These are phyloP conservation scores for Euglossa dilemma DNA, from an alignment of 1,140 invertebrate genomes.

Conservation along the genomic window DNA sequence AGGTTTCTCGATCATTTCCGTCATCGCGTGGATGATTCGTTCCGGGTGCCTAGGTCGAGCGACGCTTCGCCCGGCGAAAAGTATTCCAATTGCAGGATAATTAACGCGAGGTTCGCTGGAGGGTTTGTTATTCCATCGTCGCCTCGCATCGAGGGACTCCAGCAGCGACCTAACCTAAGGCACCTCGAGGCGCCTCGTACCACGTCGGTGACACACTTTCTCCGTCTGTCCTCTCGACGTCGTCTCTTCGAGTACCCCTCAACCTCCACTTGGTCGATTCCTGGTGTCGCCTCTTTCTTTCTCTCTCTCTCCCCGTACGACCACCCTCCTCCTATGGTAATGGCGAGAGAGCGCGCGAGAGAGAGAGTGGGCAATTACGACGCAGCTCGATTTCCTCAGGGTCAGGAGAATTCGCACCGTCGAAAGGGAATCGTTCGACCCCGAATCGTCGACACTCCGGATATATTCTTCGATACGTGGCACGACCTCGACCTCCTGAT, in stretches of 20 bases:
- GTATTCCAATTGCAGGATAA: background rate
- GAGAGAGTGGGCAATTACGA: background rate
- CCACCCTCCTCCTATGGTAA: background rate
- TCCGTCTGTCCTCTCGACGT: slow-evolving; percentile 43
- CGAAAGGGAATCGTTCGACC: background rate
- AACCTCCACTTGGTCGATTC: slow-evolving; percentile 29
- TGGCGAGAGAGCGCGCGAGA: background rate
- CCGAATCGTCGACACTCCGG: background rate
- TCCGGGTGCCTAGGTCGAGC: background rate
- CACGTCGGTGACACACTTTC: slow-evolving; percentile 65
- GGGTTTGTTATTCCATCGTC: slow-evolving; percentile 25
- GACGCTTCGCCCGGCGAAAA: background rate
- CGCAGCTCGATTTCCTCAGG: background rate
- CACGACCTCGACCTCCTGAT: slow-evolving; percentile 65
- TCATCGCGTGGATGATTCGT: background rate
- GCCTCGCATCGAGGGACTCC: slow-evolving; percentile 36
- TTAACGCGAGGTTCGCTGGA: background rate
- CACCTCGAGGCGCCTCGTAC: slow-evolving; percentile 45
- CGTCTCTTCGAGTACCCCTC: slow-evolving; percentile 33
- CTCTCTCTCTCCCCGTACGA: background rate
- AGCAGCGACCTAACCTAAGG: slow-evolving; percentile 47
- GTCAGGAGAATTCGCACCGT: background rate
- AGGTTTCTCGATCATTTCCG: background rate
- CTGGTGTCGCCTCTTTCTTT: background rate
- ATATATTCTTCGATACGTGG: background rate